Conservation (phyloP, 2,888 invertebrate genomes). For the Heteromyza rotundicornis region DNA sequence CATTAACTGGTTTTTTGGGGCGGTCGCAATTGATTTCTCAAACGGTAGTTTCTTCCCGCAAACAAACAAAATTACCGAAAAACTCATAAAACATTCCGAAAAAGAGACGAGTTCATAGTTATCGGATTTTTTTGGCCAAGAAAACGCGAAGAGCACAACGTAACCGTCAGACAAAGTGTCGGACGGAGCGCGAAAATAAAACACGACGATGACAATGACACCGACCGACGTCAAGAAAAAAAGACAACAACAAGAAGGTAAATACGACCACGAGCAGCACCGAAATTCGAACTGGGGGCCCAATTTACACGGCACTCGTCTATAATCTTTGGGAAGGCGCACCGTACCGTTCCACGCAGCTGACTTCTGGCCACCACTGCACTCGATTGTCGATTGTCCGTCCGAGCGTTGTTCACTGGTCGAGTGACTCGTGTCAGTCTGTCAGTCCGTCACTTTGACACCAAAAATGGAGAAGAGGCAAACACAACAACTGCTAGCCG, state of each 20-base stretch:
- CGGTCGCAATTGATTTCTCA: neutral
- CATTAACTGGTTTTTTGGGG: too few species aligned
- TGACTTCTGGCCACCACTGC: too few species aligned
- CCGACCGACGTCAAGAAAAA: neutral
- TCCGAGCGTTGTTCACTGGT: too few species aligned
- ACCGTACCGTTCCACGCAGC: too few species aligned
- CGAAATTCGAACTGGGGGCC: constrained; percentile 3
- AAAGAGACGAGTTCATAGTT: too few species aligned
- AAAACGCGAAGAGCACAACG: neutral
- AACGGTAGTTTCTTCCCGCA: too few species aligned
- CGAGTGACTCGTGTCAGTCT: neutral
- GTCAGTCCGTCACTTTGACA: neutral
- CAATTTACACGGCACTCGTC: too few species aligned
- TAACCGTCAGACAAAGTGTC: neutral
- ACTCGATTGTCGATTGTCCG: too few species aligned
- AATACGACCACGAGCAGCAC: neutral
- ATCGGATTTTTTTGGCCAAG: too few species aligned
- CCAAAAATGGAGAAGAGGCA: neutral
- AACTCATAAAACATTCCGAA: too few species aligned
- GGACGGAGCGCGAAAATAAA: neutral
- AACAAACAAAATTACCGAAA: too few species aligned
- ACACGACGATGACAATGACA: neutral
- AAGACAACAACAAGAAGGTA: neutral
- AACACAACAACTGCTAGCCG: constrained; percentile 6
- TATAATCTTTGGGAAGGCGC: too few species aligned